Percentiles rank a stretch among this genome's conserved stretches.
Conservation (phyloP, 2,113 vertebrate genomes). For the Bombycilla garrulus region DNA sequence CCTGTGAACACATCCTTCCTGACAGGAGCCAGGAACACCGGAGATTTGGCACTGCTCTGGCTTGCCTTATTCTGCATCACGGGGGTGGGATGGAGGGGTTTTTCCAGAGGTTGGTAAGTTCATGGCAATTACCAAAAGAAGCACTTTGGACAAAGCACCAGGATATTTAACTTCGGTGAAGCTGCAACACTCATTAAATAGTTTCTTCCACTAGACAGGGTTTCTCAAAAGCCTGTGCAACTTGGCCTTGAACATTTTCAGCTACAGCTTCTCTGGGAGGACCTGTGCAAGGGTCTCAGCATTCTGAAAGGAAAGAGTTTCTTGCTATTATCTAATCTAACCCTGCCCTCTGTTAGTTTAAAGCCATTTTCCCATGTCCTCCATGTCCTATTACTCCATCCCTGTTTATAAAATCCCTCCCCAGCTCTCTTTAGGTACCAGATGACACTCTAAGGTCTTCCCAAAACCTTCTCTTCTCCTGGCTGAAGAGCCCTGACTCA, state of each 20-base stretch:
- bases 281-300: not conserved
- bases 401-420: not conserved
- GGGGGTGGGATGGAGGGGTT: not conserved
- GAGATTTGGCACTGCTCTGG: not conserved
- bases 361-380: not conserved
- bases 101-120: not conserved
- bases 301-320: not conserved
- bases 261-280: not conserved
- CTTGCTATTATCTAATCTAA: not conserved
- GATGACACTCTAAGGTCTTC: not conserved
- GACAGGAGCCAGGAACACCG: not conserved
- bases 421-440: not conserved
- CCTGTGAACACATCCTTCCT: not conserved
- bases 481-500: not conserved
- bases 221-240: not conserved
- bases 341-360: not conserved
- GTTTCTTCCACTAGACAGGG: not conserved
- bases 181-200: not conserved
- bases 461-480: not conserved
- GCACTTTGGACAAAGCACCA: not conserved
- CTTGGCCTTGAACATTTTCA: not conserved
- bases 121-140: not conserved
- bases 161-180: not conserved
- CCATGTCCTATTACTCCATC: not conserved
- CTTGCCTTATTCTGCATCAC: not conserved